Evolutionary conservation across 2,113 vertebrate species (phyloP).

Genomic region (Actinemys pallida): DNA sequence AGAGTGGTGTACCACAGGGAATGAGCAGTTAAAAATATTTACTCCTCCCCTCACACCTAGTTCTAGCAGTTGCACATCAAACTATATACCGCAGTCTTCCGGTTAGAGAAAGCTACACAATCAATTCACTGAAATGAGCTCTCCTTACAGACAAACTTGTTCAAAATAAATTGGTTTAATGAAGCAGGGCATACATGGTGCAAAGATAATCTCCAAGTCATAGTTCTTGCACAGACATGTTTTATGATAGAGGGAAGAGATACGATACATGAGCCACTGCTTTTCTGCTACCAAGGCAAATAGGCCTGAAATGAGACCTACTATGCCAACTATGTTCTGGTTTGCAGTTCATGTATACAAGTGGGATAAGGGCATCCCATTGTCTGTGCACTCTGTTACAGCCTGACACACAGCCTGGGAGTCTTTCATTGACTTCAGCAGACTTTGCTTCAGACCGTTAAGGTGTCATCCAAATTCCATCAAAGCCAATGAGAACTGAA

Average conservation of each 20-base stretch:
- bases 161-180: neutral
- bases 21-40: neutral
- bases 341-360: neutral
- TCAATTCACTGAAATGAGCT: neutral
- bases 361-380: neutral
- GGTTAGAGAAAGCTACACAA: neutral
- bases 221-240: slow-evolving; percentile 43
- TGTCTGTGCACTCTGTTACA: neutral
- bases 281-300: slow-evolving; percentile 58
- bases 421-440: neutral
- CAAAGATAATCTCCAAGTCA: neutral
- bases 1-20: neutral
- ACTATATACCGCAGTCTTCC: neutral
- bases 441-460: neutral
- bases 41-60: neutral
- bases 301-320: slow-evolving; percentile 22
- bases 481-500: neutral
- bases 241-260: slow-evolving; percentile 23
- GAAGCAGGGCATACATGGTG: neutral
- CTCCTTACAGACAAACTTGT: neutral
- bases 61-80: neutral
- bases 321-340: neutral
- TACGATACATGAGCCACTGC: slow-evolving; percentile 1
- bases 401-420: neutral
- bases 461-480: neutral